Conservation (phyloP, 2,113 vertebrate genomes). For the Saccopteryx leptura region DNA sequence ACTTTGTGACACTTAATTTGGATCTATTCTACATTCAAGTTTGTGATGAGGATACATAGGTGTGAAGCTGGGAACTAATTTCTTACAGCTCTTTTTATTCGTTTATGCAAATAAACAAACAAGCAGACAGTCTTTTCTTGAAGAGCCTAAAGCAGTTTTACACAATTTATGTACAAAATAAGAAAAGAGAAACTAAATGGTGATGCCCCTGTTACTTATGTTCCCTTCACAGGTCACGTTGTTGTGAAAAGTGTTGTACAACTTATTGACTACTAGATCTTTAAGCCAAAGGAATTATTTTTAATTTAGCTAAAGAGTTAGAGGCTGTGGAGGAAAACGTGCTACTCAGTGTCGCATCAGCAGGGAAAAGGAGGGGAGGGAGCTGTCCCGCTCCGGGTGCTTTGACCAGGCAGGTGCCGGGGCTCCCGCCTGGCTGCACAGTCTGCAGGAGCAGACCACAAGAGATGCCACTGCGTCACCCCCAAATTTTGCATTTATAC, state of each 20-base stretch:
- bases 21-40: neutral
- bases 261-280: slow-evolving; percentile 26
- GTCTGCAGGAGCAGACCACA: neutral
- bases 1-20: slow-evolving; percentile 35
- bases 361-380: slow-evolving; percentile 36
- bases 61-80: slow-evolving; percentile 43
- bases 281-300: slow-evolving; percentile 54
- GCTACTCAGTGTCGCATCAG: slow-evolving; percentile 38
- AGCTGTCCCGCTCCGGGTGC: neutral
- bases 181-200: slow-evolving; percentile 49
- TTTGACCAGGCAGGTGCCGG: neutral
- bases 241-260: slow-evolving; percentile 54
- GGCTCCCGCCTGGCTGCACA: neutral
- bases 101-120: slow-evolving; percentile 53
- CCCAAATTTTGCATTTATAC: slow-evolving; percentile 49
- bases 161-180: slow-evolving; percentile 48
- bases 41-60: slow-evolving; percentile 30
- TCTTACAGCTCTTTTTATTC: slow-evolving; percentile 62
- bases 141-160: slow-evolving; percentile 58
- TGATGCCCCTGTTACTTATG: neutral
- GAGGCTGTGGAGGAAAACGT: neutral
- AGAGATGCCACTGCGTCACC: neutral
- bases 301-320: slow-evolving; percentile 41
- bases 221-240: slow-evolving; percentile 40
- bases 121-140: slow-evolving; percentile 45